These are phyloP conservation scores for Sebastes cheni DNA, from an alignment of 2,797 vertebrate species.

Conservation along the genomic window DNA sequence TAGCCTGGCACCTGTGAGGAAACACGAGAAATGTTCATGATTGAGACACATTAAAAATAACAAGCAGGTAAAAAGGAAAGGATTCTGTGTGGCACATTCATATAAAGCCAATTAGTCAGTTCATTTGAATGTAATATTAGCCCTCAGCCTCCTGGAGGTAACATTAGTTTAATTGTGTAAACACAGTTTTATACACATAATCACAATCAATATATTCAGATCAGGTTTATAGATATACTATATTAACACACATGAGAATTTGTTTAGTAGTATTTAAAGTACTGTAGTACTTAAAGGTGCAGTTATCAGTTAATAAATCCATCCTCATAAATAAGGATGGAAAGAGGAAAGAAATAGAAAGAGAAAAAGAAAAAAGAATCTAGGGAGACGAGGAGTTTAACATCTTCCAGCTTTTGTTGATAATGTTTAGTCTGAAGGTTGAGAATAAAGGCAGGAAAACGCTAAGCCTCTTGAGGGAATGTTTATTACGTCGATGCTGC, in stretches of 20 bases:
- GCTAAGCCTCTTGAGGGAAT: conserved; percentile 53
- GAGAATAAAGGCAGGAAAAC: conserved; percentile 57
- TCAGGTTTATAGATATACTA: neutral
- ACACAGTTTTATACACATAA: neutral
- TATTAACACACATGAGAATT: neutral
- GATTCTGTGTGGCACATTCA: conserved; percentile 4
- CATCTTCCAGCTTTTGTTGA: conserved; percentile 36
- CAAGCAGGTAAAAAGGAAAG: neutral
- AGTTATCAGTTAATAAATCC: neutral
- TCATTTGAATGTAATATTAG: conserved; percentile 9
- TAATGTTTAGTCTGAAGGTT: conserved; percentile 50
- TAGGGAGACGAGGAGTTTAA: conserved; percentile 35
- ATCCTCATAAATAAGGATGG: conserved; percentile 2
- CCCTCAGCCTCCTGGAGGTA: neutral
- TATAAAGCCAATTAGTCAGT: neutral
- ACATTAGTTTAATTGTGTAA: neutral
- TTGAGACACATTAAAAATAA: conserved; percentile 22
- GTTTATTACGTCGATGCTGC: conserved; percentile 62
- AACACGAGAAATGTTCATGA: conserved; percentile 23
- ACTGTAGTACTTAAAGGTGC: neutral
- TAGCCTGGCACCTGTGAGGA: conserved; percentile 92
- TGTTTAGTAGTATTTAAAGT: neutral
- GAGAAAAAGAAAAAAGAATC: conserved; percentile 7
- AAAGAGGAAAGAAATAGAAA: neutral
- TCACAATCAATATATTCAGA: neutral